These are phyloP conservation scores for Chloroceryle amazona DNA, from an alignment of 2,797 vertebrate species.

Conservation along the genomic window DNA sequence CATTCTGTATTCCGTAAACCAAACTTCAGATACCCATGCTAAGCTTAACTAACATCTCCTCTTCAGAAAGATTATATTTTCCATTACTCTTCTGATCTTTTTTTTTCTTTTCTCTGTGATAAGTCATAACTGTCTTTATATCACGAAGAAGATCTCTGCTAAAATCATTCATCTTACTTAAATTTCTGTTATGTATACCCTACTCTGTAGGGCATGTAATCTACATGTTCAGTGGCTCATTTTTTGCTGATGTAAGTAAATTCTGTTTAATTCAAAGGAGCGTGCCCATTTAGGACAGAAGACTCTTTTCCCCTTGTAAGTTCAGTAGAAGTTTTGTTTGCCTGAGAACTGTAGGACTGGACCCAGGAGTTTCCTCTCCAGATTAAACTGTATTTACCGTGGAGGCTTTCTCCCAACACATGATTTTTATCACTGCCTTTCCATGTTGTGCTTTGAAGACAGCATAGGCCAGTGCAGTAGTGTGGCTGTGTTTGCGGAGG, in stretches of 20 bases:
- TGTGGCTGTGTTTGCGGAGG: background rate
- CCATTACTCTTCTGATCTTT: background rate
- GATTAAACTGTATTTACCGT: background rate
- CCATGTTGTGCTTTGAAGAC: background rate
- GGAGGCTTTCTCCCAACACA: background rate
- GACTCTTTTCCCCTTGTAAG: background rate
- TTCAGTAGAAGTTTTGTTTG: background rate
- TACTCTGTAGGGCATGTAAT: background rate
- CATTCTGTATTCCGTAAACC: constrained; percentile 14
- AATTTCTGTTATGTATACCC: background rate
- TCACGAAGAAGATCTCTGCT: background rate
- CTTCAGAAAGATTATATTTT: constrained; percentile 36
- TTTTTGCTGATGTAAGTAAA: background rate
- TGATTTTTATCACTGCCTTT: background rate
- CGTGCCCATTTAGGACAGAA: background rate
- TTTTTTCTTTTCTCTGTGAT: background rate
- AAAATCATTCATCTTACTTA: background rate
- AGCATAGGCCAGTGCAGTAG: background rate
- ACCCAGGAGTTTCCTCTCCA: background rate
- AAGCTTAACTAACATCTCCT: constrained; percentile 27
- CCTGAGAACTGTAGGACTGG: background rate
- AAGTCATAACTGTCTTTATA: background rate
- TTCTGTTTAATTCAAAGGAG: background rate
- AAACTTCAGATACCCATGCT: background rate
- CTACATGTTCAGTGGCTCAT: fast-evolving